phyloP scores from a whole-genome alignment of 2,113 vertebrate species.

The Leucosticte australis region DNA sequence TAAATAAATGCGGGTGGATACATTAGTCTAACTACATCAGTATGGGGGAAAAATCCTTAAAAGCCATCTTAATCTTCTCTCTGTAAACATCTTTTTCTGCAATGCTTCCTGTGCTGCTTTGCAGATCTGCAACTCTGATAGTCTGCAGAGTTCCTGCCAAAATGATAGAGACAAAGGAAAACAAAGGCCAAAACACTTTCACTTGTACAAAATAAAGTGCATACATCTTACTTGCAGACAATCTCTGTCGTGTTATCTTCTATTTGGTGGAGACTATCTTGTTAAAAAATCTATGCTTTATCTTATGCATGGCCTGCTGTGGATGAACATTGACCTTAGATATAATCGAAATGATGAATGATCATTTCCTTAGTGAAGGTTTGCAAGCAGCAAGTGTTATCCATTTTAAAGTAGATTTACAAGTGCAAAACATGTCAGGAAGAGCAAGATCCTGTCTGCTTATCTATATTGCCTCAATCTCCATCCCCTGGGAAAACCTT shows the following conservation, averaged over 20 bases:
- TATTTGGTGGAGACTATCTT: neutral
- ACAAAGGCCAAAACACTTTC: neutral
- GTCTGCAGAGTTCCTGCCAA: neutral
- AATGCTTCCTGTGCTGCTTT: neutral
- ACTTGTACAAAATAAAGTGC: neutral
- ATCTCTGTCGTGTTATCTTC: neutral
- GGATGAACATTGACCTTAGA: conserved; percentile 1
- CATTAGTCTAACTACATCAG: neutral
- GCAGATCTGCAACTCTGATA: neutral
- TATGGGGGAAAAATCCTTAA: neutral
- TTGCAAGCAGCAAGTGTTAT: neutral
- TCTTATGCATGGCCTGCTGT: neutral
- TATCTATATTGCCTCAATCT: neutral
- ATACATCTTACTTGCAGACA: neutral
- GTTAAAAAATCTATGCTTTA: conserved; percentile 22
- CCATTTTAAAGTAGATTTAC: neutral
- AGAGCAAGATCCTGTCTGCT: neutral
- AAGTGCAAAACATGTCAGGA: neutral
- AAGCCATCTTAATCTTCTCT: neutral
- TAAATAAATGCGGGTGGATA: neutral
- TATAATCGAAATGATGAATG: neutral
- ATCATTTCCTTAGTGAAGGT: neutral
- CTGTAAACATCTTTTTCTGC: neutral
- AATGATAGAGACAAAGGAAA: neutral
- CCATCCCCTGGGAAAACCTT: neutral